phyloP scores from a whole-genome alignment of 2,888 invertebrate species.

The Drosophila tripunctata region DNA sequence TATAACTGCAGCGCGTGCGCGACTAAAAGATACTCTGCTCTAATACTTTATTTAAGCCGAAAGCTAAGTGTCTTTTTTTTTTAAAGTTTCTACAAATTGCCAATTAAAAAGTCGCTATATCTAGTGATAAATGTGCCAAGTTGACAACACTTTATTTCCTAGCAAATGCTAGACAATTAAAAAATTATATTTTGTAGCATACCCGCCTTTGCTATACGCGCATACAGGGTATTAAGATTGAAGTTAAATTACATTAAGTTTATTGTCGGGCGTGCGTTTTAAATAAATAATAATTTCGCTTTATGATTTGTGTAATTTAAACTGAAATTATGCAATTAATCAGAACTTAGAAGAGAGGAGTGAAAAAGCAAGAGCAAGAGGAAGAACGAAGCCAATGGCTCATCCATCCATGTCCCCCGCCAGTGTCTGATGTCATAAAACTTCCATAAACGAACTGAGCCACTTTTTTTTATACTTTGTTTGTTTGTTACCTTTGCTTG shows the following conservation, averaged over 20 bases:
- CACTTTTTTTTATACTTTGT: slow-evolving; percentile 16
- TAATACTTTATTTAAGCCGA: too few relatives aligned
- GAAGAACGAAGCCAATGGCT: not conserved
- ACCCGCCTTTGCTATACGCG: too few relatives aligned
- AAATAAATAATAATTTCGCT: slow-evolving; percentile 47
- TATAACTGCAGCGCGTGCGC: too few relatives aligned
- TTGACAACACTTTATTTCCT: too few relatives aligned
- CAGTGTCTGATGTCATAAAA: slow-evolving; percentile 51
- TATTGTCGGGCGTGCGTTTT: slow-evolving; percentile 22
- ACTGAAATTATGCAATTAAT: slow-evolving; percentile 65
- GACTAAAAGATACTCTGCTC: not conserved
- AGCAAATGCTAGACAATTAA: too few relatives aligned
- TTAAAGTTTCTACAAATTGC: too few relatives aligned
- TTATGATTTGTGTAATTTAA: slow-evolving; percentile 52
- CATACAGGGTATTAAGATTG: not conserved
- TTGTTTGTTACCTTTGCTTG: slow-evolving; percentile 6
- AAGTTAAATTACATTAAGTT: slow-evolving; percentile 29
- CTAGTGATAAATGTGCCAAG: too few relatives aligned
- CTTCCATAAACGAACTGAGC: slow-evolving; percentile 43
- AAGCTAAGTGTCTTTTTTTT: too few relatives aligned
- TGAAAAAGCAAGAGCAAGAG: not conserved
- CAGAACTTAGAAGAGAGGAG: slow-evolving; percentile 21
- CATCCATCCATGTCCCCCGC: slow-evolving; percentile 15
- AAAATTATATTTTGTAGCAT: too few relatives aligned
- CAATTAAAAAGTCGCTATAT: too few relatives aligned